Evolutionary conservation across 2,888 invertebrate genomes (phyloP).

Genomic region (Dusona sp.): DNA sequence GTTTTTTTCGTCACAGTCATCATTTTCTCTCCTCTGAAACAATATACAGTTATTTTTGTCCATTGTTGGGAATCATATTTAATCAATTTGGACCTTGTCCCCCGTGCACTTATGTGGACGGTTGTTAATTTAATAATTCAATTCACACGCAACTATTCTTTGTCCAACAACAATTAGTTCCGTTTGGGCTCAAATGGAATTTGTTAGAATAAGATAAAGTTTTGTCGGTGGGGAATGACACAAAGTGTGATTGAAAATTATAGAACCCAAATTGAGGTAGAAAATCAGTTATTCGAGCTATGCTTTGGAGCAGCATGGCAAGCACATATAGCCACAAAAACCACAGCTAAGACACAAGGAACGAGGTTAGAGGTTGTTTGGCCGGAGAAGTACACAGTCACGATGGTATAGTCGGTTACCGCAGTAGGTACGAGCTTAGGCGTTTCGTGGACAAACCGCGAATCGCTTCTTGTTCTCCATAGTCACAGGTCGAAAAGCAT

Average conservation of each 20-base stretch:
- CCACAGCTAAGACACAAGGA: slow-evolving; percentile 28
- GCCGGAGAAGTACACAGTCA: slow-evolving; percentile 26
- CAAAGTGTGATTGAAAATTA: slow-evolving; percentile 26
- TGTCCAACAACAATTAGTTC: not conserved
- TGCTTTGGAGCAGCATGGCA: slow-evolving; percentile 11
- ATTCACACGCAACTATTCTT: not conserved
- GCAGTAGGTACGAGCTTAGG: slow-evolving; percentile 42
- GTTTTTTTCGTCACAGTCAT: slow-evolving; percentile 1
- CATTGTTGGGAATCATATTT: not conserved
- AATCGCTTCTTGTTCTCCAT: not conserved
- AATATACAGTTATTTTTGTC: not conserved
- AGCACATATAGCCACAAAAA: slow-evolving; percentile 11
- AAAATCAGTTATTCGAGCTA: not conserved
- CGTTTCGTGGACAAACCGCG: slow-evolving; percentile 28
- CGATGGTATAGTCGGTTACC: slow-evolving; percentile 30
- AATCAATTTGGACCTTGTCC: not conserved
- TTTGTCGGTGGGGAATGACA: not conserved
- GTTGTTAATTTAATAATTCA: not conserved
- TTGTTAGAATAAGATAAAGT: not conserved
- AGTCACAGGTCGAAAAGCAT: slow-evolving; percentile 11
- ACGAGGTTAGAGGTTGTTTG: slow-evolving; percentile 30
- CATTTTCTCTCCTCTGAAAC: not conserved
- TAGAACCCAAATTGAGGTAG: not conserved
- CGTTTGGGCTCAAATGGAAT: not conserved
- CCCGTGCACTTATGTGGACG: not conserved